Evolutionary conservation across 2,797 vertebrate genomes (phyloP).

Genomic region (Melopsittacus undulatus): DNA sequence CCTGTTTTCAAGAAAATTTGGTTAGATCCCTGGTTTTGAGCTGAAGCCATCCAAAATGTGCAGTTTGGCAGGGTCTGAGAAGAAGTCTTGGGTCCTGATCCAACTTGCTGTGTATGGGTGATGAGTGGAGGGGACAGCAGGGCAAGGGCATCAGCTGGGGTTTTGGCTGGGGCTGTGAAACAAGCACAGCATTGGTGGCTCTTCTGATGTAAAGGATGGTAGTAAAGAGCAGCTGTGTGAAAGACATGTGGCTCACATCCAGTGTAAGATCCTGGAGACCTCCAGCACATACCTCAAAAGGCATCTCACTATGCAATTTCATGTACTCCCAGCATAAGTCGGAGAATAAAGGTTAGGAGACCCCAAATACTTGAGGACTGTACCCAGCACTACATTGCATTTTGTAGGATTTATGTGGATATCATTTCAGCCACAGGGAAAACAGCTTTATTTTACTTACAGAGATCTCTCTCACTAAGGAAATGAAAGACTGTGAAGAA

Average conservation of each 20-base stretch:
- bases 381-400: background rate
- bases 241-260: background rate
- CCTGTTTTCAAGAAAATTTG: conserved; percentile 34
- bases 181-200: background rate
- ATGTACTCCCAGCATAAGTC: background rate
- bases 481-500: conserved; percentile 2
- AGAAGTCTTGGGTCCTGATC: background rate
- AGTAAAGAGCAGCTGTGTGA: background rate
- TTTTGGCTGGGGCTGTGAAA: background rate
- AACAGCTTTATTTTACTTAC: background rate
- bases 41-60: conserved; percentile 18
- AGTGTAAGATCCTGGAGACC: background rate
- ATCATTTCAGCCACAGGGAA: background rate
- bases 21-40: conserved; percentile 12
- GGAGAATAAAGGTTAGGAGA: background rate
- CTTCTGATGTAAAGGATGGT: background rate
- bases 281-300: background rate
- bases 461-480: background rate
- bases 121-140: background rate
- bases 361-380: background rate
- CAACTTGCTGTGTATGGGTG: accelerated
- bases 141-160: background rate
- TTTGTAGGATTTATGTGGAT: background rate
- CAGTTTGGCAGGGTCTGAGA: conserved; percentile 14
- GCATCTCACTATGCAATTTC: background rate